These are phyloP conservation scores for Onychomys torridus DNA, from an alignment of 2,797 vertebrate genomes.

Conservation along the genomic window DNA sequence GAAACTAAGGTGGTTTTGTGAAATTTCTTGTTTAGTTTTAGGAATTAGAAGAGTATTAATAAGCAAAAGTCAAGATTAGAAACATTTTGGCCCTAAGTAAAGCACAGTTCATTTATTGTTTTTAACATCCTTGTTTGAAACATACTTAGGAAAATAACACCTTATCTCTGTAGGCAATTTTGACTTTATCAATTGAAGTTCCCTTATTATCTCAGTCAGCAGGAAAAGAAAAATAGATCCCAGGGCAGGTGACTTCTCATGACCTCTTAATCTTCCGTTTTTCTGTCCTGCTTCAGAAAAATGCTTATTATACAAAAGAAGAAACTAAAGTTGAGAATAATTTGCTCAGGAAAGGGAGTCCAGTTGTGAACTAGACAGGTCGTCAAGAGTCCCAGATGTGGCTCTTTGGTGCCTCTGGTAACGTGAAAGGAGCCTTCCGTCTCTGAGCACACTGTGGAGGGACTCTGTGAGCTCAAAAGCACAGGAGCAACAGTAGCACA, in stretches of 20 bases:
- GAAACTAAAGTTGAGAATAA: constrained; percentile 35
- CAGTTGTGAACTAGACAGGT: not conserved
- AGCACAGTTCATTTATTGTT: not conserved
- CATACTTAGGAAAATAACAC: not conserved
- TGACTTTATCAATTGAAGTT: not conserved
- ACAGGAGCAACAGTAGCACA: not conserved
- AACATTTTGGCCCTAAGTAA: not conserved
- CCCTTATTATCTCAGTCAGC: not conserved
- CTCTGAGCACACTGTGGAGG: not conserved
- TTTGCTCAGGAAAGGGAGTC: not conserved
- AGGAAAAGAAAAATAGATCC: not conserved
- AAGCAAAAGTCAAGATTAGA: not conserved
- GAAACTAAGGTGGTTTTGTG: not conserved
- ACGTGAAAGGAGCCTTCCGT: not conserved
- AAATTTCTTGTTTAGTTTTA: not conserved
- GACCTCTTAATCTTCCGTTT: not conserved
- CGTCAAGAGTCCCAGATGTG: not conserved
- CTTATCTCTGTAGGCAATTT: not conserved
- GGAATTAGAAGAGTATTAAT: not conserved
- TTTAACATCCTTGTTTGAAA: not conserved
- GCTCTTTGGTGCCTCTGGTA: not conserved
- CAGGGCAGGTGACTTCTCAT: not conserved
- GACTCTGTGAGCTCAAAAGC: not conserved
- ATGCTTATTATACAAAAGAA: constrained; percentile 20
- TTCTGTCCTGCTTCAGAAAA: not conserved